Base-by-base conservation (phyloP, 2,888 invertebrate genomes). In the Chesias legatella region DNA sequence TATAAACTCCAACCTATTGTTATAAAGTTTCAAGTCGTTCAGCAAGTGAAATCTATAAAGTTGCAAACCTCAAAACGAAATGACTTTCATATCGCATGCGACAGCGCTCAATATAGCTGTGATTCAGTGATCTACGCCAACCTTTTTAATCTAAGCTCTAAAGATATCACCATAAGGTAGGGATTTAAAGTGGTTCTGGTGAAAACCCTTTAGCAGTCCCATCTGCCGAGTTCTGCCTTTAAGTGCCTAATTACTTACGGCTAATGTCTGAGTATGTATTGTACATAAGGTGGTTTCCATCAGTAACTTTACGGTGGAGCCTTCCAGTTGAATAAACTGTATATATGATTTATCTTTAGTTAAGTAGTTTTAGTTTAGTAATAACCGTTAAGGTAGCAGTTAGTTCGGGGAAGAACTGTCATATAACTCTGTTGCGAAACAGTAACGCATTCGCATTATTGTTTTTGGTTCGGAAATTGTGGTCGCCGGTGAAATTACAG, bases 181-280 rank as follows among this genome's bases (percentile, higher is more conserved):
- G 10, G 17, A 40, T 21, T 45, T 22, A 9, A n/a, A 32, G 34
- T 44, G 33, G 13, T 32, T 32, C 7, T 6, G 8, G 9, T 10
- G 22, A n/a, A 32, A 28, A 13, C 48, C 46, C 42, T 48, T 48
- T 29, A 40, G 37, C 25, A 48, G 54, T 43, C 52, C 37, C 51
- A 48, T 51, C 54, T 54, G 48, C 39, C 33, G 47, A 39, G 43
- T 31, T 46, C 28, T 35, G 41, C 33, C 32, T 43, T 31, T 44
- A 42, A 33, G 40, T 40, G 46, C 43, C 46, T 54, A 54, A 54
- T 54, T 54, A 51, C 45, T 46, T 54, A 51, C 45, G 44, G 40
- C 36, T 43, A 48, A n/a, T 40, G 40, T 32, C 34, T 35, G 32
- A 37, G 35, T 30, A 22, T 20, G 8, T 30, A 20, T 40, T 30